Percentiles rank a stretch among this genome's conserved stretches.
Evolutionary conservation across 2,797 vertebrate genomes (phyloP).

Genomic region (Clarias laeviceps): DNA sequence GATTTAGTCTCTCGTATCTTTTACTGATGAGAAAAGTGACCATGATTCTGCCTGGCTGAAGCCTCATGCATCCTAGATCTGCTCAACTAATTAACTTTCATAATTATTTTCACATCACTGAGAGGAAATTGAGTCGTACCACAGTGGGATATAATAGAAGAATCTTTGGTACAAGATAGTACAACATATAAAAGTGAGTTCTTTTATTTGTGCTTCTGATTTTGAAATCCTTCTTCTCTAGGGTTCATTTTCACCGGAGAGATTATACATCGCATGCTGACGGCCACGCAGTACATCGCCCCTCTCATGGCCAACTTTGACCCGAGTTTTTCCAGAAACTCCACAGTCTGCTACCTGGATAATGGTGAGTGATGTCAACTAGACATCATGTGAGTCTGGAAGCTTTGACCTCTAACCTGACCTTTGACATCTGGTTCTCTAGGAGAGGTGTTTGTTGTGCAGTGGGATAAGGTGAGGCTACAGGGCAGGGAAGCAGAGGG

Average conservation of each 20-base stretch:
- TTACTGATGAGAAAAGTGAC: conserved; percentile 39
- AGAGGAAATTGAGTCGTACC: conserved; percentile 25
- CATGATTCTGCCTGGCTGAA: conserved; percentile 25
- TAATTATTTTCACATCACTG: conserved; percentile 22
- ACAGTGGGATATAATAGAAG: conserved; percentile 19
- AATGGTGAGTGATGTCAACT: conserved; percentile 78
- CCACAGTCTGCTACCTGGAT: conserved; percentile 89
- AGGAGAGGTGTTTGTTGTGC: conserved; percentile 90
- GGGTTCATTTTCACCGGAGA: conserved; percentile 96
- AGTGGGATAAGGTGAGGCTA: conserved; percentile 92
- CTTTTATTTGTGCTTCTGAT: conserved; percentile 12
- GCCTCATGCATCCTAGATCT: conserved; percentile 14
- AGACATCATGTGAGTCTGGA: conserved; percentile 6
- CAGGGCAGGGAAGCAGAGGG: conserved; percentile 85
- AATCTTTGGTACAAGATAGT: conserved; percentile 13
- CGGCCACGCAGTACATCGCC: conserved; percentile 91
- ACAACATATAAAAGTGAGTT: not conserved
- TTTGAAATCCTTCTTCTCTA: conserved; percentile 62
- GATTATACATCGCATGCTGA: conserved; percentile 92
- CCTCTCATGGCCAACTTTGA: conserved; percentile 99
- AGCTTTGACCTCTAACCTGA: conserved; percentile 6
- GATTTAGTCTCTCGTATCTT: conserved; percentile 36
- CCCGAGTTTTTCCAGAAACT: conserved; percentile 89
- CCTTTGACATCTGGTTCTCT: conserved; percentile 27
- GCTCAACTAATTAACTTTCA: conserved; percentile 16